Conservation (phyloP, 2,888 invertebrate species). For the Chymomyza caudatula region DNA sequence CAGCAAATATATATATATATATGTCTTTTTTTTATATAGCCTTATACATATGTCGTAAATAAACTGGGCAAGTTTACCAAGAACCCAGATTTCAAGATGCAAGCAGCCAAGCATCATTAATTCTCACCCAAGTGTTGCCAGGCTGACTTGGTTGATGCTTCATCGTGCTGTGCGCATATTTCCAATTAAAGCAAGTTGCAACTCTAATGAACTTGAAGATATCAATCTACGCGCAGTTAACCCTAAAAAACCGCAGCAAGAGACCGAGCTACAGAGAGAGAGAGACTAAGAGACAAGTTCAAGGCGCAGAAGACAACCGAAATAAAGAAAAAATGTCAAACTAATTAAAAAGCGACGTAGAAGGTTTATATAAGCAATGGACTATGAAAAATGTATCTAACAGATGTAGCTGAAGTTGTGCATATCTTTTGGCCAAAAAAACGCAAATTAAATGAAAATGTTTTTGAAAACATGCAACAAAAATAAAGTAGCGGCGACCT, state of each 20-base stretch:
- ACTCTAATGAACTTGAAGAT: conserved; percentile 72
- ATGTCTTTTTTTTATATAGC: background rate
- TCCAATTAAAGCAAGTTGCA: conserved; percentile 69
- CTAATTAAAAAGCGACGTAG: conserved; percentile 57
- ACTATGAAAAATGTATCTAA: conserved; percentile 33
- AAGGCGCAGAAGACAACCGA: conserved; percentile 13
- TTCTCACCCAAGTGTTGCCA: conserved; percentile 65
- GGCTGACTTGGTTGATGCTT: conserved; percentile 15
- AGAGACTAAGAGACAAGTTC: conserved; percentile 26
- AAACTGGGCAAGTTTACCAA: conserved; percentile 54
- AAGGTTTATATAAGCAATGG: conserved; percentile 25
- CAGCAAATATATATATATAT: background rate
- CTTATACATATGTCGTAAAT: background rate
- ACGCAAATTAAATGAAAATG: background rate
- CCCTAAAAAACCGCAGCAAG: conserved; percentile 53
- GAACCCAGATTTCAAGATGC: conserved; percentile 46
- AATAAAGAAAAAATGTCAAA: conserved; percentile 50
- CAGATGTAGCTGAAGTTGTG: conserved; percentile 23
- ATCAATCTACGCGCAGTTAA: conserved; percentile 72
- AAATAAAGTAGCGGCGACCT: background rate
- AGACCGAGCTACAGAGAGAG: conserved; percentile 9
- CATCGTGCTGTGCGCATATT: conserved; percentile 49
- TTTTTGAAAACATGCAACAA: background rate
- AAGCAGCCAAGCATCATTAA: conserved; percentile 60
- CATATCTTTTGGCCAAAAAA: background rate